A percentile compares a stretch with the other conserved stretches of the same genome.
phyloP scores from a whole-genome alignment of 2,797 vertebrate genomes.

The Zalophus californianus region DNA sequence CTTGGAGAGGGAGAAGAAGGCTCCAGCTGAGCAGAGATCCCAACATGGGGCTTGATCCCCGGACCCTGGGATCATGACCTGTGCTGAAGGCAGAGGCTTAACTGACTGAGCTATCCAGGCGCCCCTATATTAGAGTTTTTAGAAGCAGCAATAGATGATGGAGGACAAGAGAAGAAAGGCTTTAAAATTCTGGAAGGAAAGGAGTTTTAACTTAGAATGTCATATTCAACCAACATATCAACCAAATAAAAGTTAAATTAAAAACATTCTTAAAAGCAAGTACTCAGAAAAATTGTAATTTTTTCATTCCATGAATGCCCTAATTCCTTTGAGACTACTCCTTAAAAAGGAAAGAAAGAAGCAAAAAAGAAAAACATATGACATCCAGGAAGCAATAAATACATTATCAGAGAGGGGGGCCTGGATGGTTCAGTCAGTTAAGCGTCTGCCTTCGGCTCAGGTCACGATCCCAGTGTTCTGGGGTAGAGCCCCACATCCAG shows the following conservation, averaged over 20 bases:
- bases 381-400: neutral
- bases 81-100: too few species aligned
- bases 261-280: neutral
- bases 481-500: too few species aligned
- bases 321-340: neutral
- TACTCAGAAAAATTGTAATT: neutral
- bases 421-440: too few species aligned
- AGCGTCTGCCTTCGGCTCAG: too few species aligned
- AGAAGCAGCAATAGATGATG: neutral
- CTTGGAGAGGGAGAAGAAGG: too few species aligned
- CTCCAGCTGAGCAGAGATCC: too few species aligned
- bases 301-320: neutral
- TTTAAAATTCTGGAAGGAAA: neutral
- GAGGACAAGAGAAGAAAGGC: neutral
- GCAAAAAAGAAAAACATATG: neutral
- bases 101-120: too few species aligned
- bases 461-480: too few species aligned
- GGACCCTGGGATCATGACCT: too few species aligned
- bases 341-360: neutral
- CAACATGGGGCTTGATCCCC: rapidly evolving
- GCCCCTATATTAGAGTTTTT: too few species aligned
- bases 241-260: neutral
- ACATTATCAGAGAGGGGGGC: neutral
- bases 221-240: neutral
- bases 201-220: neutral